Conservation (phyloP, 1,140 invertebrate genomes). For the Liolophura sinensis region DNA sequence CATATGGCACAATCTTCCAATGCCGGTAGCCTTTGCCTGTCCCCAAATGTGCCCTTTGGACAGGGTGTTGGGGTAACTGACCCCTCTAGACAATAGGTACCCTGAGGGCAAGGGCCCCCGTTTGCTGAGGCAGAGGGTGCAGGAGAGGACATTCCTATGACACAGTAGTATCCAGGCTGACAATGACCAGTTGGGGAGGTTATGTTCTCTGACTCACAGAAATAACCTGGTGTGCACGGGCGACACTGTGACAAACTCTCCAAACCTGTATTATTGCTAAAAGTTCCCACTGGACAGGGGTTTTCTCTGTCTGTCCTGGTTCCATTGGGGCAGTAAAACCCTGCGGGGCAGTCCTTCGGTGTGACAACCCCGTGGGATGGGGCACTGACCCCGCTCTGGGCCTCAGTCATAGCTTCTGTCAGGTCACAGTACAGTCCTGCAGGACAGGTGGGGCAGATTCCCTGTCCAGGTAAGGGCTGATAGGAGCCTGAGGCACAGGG, state of each 20-base stretch:
- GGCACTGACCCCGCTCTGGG: constrained; percentile 46
- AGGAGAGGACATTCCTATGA: constrained; percentile 32
- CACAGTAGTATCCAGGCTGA: constrained; percentile 49
- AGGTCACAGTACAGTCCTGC: constrained; percentile 52
- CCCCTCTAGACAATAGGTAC: constrained; percentile 47
- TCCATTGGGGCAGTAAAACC: constrained; percentile 50
- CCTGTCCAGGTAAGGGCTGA: constrained; percentile 43
- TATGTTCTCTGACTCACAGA: constrained; percentile 46
- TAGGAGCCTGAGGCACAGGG: constrained; percentile 48
- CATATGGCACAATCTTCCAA: constrained; percentile 45
- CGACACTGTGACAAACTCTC: constrained; percentile 42
- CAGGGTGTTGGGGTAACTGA: constrained; percentile 36
- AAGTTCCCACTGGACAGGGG: constrained; percentile 52
- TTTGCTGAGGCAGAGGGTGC: constrained; percentile 28
- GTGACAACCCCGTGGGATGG: constrained; percentile 53
- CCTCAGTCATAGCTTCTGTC: constrained; percentile 49
- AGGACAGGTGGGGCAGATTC: constrained; percentile 42
- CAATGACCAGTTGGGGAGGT: constrained; percentile 46
- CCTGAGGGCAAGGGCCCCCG: constrained; percentile 48
- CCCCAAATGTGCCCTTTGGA: constrained; percentile 53
- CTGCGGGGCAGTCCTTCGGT: constrained; percentile 50
- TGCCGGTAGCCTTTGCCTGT: constrained; percentile 33
- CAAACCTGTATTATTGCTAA: constrained; percentile 46
- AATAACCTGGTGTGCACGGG: constrained; percentile 44
- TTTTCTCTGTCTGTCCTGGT: constrained; percentile 41